These are phyloP conservation scores for Rosalia funebris DNA, from an alignment of 2,888 invertebrate species.

Conservation along the genomic window DNA sequence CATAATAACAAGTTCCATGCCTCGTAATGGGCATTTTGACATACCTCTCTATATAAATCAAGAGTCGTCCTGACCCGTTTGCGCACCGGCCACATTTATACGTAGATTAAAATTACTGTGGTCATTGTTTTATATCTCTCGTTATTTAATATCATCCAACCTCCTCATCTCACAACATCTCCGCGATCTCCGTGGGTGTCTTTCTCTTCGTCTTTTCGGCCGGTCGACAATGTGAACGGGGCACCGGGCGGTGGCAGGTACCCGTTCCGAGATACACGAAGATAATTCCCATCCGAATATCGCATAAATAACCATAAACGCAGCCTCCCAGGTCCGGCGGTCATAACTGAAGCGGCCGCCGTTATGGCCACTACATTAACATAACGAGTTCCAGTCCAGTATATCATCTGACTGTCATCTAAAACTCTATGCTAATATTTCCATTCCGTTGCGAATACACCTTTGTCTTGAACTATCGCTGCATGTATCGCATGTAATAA, in stretches of 20 bases:
- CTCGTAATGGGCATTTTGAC: too few relatives aligned
- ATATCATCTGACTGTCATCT: conserved; percentile 65
- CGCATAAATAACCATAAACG: conserved; percentile 63
- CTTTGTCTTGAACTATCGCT: conserved; percentile 60
- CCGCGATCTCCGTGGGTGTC: conserved; percentile 41
- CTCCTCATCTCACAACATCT: not conserved
- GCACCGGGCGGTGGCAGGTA: conserved; percentile 27
- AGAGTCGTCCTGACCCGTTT: too few relatives aligned
- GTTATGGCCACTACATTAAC: conserved; percentile 59
- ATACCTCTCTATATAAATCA: too few relatives aligned
- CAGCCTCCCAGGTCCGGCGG: conserved; percentile 58
- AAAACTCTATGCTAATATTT: conserved; percentile 64
- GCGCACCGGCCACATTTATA: too few relatives aligned
- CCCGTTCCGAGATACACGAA: conserved; percentile 28
- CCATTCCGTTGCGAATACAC: conserved; percentile 61
- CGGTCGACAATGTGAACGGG: conserved; percentile 33
- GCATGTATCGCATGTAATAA: conserved; percentile 53
- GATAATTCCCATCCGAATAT: conserved; percentile 53
- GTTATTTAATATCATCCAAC: not conserved
- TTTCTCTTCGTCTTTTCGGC: conserved; percentile 26
- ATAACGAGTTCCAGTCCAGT: conserved; percentile 64
- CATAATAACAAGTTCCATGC: too few relatives aligned
- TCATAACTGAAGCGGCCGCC: conserved; percentile 54
- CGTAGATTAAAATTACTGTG: too few relatives aligned
- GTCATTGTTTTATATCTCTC: not conserved